phyloP scores from a whole-genome alignment of 2,888 invertebrate genomes.

The Luffia ferchaultella region DNA sequence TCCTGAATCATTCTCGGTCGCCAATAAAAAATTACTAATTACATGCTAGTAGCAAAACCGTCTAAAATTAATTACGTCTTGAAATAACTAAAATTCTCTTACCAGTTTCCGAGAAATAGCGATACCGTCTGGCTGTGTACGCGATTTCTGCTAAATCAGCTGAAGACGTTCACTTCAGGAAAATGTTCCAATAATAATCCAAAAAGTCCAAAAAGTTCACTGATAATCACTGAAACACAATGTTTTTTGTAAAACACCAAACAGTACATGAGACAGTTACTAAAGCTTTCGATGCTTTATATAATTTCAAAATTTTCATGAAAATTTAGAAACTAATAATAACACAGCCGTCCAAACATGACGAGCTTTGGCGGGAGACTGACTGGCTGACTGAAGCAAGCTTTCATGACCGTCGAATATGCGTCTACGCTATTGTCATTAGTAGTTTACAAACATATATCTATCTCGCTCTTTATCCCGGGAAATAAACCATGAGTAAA shows the following conservation, averaged over 20 bases:
- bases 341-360: conserved; percentile 24
- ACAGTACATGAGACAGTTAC: conserved; percentile 19
- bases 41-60: conserved; percentile 30
- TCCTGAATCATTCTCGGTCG: conserved; percentile 2
- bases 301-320: conserved; percentile 21
- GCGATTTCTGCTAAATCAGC: neutral
- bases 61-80: conserved; percentile 61
- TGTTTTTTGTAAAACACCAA: conserved; percentile 16
- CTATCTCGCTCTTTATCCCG: conserved; percentile 27
- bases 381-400: conserved; percentile 21
- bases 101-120: conserved; percentile 43
- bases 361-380: conserved; percentile 44
- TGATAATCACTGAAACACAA: conserved; percentile 15
- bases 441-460: conserved; percentile 15
- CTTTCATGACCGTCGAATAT: conserved; percentile 28
- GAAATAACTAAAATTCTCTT: conserved; percentile 56
- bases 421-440: conserved; percentile 13
- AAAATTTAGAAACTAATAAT: conserved; percentile 27
- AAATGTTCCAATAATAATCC: conserved; percentile 22
- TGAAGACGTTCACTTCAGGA: conserved; percentile 1
- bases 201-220: conserved; percentile 15
- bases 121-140: conserved; percentile 14
- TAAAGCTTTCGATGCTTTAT: conserved; percentile 1
- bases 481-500: conserved; percentile 1
- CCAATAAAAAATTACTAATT: neutral